Evolutionary conservation across 2,888 invertebrate species (phyloP).

Genomic region (Opisthograptis luteolata): DNA sequence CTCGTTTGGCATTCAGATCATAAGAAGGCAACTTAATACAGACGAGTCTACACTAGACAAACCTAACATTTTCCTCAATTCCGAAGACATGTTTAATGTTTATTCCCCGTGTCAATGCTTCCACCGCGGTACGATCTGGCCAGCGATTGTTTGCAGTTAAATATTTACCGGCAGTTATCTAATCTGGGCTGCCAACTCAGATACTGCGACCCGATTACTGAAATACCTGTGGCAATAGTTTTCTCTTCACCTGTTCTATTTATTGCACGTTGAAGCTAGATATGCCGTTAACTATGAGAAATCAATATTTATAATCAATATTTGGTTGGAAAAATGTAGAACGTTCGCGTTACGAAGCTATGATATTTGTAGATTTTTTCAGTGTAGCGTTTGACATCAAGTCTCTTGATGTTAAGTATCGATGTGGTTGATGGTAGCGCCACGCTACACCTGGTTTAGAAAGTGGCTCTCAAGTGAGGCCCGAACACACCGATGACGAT

Average conservation of each 20-base stretch:
- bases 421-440: no score
- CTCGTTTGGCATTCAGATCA: no score
- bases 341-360: no score
- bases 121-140: conserved; percentile 43
- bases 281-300: conserved; percentile 19
- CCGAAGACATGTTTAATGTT: conserved; percentile 23
- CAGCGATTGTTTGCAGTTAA: conserved; percentile 72
- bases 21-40: no score
- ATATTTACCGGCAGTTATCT: conserved; percentile 78
- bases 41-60: no score
- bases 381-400: no score
- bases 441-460: no score
- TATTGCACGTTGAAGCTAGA: conserved; percentile 43
- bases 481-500: no score
- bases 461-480: no score
- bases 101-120: conserved; percentile 42
- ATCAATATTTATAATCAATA: conserved; percentile 3
- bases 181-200: conserved; percentile 73
- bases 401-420: no score
- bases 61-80: no score
- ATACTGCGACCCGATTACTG: conserved; percentile 81
- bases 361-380: no score
- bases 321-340: not conserved
- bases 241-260: conserved; percentile 74
- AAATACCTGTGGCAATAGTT: conserved; percentile 62